Evolutionary conservation across 2,888 invertebrate species (phyloP), one percentile per base, ranked within the genome.

Genomic region (Aphodius sticticus): DNA sequence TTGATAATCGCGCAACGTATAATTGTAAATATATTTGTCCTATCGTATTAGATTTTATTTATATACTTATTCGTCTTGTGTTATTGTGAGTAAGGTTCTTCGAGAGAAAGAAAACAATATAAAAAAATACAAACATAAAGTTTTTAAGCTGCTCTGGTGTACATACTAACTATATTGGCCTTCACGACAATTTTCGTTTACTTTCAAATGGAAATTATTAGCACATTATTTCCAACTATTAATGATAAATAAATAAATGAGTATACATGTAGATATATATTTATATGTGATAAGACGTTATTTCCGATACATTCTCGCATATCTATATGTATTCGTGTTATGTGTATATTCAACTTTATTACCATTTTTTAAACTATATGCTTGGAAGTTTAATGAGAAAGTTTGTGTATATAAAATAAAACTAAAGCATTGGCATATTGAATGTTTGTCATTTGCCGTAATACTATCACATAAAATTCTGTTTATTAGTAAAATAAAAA

Each of bases 351-450:
- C 71, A 37, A 69, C 16, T 72, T 78, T 72, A 72, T 72, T 78
- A 71, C 72, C 37, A 71, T 53, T 78, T 78, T 72, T 78, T 72
- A 78, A 78, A 71, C 71, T 77, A 36, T 78, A 71, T 38, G 74
- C 71, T 78, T 78, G 71, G 71, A 78, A 72, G 78, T 72, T 78
- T 74, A 74, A 74, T 74, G 74, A 74, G 36, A 37, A 53, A 26
- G 37, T 36, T 74, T 74, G 74, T 74, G 37, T n/a, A 74, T 74
- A 74, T 37, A 74, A 74, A 74, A 74, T 37, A 74, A 74, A 74
- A 36, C 74, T 37, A 78, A 71, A 82, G 79, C 80, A 82, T 81
- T 81, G 81, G 82, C 81, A 81, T 83, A 83, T 81, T 82, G 82
- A 83, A 84, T 82, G 81, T 83, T 81, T 80, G 77, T 53, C 76